phyloP scores from a whole-genome alignment of 2,113 vertebrate species.

The Macrotus californicus region DNA sequence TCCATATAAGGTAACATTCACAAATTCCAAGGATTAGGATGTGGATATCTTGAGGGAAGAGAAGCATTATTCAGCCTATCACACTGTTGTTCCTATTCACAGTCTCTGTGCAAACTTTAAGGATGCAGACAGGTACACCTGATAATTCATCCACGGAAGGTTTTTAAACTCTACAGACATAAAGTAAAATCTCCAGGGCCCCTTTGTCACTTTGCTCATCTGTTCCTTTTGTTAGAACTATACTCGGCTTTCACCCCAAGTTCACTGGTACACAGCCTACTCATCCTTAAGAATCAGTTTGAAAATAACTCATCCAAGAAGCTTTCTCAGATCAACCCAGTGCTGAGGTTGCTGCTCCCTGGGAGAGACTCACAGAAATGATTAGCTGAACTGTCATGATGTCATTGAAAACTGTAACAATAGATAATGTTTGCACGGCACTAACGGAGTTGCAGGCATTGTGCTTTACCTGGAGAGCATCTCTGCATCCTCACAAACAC shows the following conservation, averaged over 20 bases:
- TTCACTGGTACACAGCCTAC: background rate
- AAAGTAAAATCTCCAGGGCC: background rate
- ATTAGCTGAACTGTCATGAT: background rate
- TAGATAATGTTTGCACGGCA: no score
- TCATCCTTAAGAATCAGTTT: background rate
- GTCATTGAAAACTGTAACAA: background rate
- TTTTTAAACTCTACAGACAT: background rate
- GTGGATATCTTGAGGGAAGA: background rate
- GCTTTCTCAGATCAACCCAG: background rate
- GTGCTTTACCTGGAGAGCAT: background rate
- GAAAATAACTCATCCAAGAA: conserved; percentile 20
- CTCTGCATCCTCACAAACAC: background rate
- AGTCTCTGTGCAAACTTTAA: background rate
- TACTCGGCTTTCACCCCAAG: background rate
- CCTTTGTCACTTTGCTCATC: background rate
- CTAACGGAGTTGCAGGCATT: background rate
- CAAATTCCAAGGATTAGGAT: background rate
- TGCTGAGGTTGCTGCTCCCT: background rate
- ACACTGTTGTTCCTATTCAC: background rate
- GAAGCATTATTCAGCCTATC: background rate
- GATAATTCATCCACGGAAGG: background rate
- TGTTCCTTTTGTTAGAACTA: background rate
- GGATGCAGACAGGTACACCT: background rate
- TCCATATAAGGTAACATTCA: background rate
- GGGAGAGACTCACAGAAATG: background rate